Percentiles rank a stretch among this genome's conserved stretches.
These are phyloP conservation scores for Vulpes lagopus DNA, from an alignment of 2,113 vertebrate species.

Conservation along the genomic window DNA sequence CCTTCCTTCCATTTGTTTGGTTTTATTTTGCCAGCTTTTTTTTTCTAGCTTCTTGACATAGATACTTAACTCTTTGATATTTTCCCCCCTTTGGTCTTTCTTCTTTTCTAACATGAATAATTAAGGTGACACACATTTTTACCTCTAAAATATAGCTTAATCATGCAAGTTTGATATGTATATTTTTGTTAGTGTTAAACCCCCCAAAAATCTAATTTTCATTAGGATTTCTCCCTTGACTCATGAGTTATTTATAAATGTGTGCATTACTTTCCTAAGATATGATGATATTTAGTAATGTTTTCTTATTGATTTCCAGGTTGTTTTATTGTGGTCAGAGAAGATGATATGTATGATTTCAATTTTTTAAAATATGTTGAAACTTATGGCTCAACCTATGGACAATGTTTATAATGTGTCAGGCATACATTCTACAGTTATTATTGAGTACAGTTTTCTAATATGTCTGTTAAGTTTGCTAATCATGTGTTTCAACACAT, in stretches of 20 bases:
- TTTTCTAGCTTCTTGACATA: background rate
- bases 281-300: background rate
- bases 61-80: background rate
- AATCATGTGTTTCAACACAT: background rate
- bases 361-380: background rate
- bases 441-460: background rate
- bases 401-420: background rate
- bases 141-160: background rate
- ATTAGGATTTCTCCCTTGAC: background rate
- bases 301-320: background rate
- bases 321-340: background rate
- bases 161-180: background rate
- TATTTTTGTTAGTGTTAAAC: background rate
- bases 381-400: background rate
- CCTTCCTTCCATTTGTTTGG: background rate
- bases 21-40: conserved; percentile 6
- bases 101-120: conserved; percentile 4
- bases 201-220: background rate
- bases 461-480: background rate
- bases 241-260: background rate
- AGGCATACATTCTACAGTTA: background rate
- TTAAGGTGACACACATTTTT: background rate
- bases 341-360: background rate
- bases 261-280: background rate
- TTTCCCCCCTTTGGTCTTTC: background rate